Conservation (phyloP, 2,797 vertebrate genomes). For the Liasis olivaceus region DNA sequence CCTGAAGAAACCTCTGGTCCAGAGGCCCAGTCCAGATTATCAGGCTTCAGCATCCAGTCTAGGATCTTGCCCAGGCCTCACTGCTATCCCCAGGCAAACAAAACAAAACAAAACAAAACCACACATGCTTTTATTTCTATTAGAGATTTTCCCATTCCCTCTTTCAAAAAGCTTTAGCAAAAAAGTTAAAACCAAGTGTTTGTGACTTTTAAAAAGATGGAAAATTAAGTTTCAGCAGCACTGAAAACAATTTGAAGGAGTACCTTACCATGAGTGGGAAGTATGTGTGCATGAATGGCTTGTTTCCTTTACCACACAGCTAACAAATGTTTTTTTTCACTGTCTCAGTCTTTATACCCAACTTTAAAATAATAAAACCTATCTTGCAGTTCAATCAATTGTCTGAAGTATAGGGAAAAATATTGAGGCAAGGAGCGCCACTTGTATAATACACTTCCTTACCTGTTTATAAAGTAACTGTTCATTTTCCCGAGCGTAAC, state of each 20-base stretch:
- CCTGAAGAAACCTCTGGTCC: no score
- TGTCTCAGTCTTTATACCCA: constrained; percentile 66
- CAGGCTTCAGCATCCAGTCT: neutral
- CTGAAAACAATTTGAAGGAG: constrained; percentile 60
- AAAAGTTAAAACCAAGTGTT: constrained; percentile 28
- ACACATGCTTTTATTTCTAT: neutral
- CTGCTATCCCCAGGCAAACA: neutral
- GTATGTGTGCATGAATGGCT: constrained; percentile 64
- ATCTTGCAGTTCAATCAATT: constrained; percentile 66
- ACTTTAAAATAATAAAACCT: constrained; percentile 66
- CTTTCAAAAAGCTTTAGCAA: neutral
- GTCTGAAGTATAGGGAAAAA: constrained; percentile 69
- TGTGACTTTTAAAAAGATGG: constrained; percentile 46
- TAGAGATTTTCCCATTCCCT: neutral
- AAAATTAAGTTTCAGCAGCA: constrained; percentile 61
- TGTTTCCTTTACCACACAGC: constrained; percentile 54
- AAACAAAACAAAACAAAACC: neutral
- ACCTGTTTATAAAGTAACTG: constrained; percentile 99
- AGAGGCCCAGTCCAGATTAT: no score
- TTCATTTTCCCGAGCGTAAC: constrained; percentile 97
- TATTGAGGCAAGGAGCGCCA: constrained; percentile 68
- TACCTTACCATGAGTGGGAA: constrained; percentile 57
- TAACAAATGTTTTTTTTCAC: constrained; percentile 67
- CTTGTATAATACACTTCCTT: constrained; percentile 75
- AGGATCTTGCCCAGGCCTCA: neutral